Conservation (phyloP, 2,113 vertebrate species). For the Xiphophorus couchianus region DNA sequence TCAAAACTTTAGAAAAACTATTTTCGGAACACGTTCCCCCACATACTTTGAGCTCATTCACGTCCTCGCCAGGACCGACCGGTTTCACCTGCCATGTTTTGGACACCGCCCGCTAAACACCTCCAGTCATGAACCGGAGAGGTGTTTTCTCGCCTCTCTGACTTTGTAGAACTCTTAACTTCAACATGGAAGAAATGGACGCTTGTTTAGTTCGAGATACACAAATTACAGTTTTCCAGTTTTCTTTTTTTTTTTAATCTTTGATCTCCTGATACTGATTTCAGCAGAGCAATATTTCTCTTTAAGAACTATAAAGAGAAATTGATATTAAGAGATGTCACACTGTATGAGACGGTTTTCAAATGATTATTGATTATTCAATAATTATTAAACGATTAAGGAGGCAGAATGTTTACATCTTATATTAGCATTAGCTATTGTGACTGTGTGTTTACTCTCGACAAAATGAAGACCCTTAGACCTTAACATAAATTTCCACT, state of each 20-base stretch:
- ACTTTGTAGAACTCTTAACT: neutral
- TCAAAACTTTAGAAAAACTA: neutral
- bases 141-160: neutral
- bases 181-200: neutral
- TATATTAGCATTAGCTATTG: too few relatives aligned
- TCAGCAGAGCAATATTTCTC: neutral
- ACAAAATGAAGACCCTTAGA: too few relatives aligned
- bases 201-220: neutral
- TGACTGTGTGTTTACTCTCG: too few relatives aligned
- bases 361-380: too few relatives aligned
- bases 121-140: neutral
- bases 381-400: too few relatives aligned
- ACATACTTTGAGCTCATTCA: neutral
- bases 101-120: neutral
- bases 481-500: too few relatives aligned
- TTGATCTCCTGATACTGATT: neutral
- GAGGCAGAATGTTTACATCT: too few relatives aligned
- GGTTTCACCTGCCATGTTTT: conserved; percentile 16
- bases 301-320: too few relatives aligned
- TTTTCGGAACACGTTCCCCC: neutral
- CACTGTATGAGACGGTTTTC: neutral
- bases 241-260: neutral
- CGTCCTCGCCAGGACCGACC: neutral
- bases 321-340: too few relatives aligned
- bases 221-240: neutral